These are phyloP conservation scores for Sycobia sp. DNA, from an alignment of 1,140 invertebrate genomes.

Conservation along the genomic window DNA sequence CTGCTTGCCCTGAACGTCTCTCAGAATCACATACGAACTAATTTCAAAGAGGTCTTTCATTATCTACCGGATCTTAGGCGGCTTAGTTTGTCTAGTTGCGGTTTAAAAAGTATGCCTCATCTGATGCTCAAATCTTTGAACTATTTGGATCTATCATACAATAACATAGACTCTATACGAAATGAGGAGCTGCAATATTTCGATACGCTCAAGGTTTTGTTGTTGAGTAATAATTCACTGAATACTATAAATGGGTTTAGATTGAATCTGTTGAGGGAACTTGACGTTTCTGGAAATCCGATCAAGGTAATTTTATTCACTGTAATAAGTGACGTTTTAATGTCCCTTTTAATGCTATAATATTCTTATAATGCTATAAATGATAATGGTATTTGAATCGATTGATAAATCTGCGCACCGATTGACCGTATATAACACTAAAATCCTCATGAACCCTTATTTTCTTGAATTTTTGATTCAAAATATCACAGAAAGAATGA, in stretches of 20 bases:
- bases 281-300: slow-evolving; percentile 71
- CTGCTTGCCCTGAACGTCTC: slow-evolving; percentile 81
- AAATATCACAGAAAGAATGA: too few species aligned
- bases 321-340: not conserved
- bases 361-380: too few species aligned
- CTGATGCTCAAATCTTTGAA: slow-evolving; percentile 75
- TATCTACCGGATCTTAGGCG: slow-evolving; percentile 80
- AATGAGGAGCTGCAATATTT: slow-evolving; percentile 69
- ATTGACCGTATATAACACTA: too few species aligned
- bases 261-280: slow-evolving; percentile 65
- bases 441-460: too few species aligned
- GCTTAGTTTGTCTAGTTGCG: slow-evolving; percentile 75
- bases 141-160: slow-evolving; percentile 76
- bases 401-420: too few species aligned
- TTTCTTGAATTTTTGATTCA: too few species aligned
- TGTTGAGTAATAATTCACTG: slow-evolving; percentile 72
- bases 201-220: slow-evolving; percentile 67
- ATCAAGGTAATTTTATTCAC: slow-evolving; percentile 60
- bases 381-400: too few species aligned
- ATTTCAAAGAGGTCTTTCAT: slow-evolving; percentile 89
- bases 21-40: slow-evolving; percentile 79
- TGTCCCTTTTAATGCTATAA: too few species aligned
- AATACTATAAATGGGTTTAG: slow-evolving; percentile 67
- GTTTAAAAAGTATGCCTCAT: slow-evolving; percentile 74
- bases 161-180: slow-evolving; percentile 69